phyloP scores from a whole-genome alignment of 2,797 vertebrate species.

The Pampus argenteus region DNA sequence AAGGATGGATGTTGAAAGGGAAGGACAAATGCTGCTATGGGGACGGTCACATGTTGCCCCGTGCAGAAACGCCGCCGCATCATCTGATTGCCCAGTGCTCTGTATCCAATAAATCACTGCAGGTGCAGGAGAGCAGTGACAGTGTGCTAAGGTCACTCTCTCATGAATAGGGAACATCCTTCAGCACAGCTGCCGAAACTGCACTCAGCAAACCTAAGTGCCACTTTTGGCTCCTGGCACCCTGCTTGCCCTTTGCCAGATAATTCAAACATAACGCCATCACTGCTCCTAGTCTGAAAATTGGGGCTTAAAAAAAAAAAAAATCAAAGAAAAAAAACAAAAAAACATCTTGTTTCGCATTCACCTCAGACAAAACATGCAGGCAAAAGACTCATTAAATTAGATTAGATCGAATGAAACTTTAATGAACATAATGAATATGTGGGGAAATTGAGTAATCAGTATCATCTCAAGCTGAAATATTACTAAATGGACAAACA shows the following conservation, averaged over 20 bases:
- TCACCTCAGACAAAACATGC: conserved; percentile 14
- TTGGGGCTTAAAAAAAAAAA: no score
- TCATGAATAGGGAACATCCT: conserved; percentile 74
- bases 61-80: conserved; percentile 40
- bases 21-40: conserved; percentile 64
- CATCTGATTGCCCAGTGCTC: conserved; percentile 54
- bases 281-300: not conserved
- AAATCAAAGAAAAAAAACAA: not conserved
- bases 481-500: not conserved
- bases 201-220: conserved; percentile 55
- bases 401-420: conserved; percentile 14
- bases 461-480: not conserved
- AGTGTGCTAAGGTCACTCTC: conserved; percentile 73
- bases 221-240: conserved; percentile 54
- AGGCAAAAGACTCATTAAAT: not conserved
- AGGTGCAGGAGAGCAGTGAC: conserved; percentile 67
- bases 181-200: conserved; percentile 62
- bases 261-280: conserved; percentile 24
- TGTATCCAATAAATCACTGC: conserved; percentile 77
- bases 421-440: conserved; percentile 22
- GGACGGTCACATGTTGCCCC: conserved; percentile 45
- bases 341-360: conserved; percentile 13
- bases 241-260: conserved; percentile 40
- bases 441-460: conserved; percentile 8
- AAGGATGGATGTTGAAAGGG: conserved; percentile 24